These are phyloP conservation scores for Drosophila leontia DNA, from an alignment of 1,140 invertebrate genomes.

Conservation along the genomic window DNA sequence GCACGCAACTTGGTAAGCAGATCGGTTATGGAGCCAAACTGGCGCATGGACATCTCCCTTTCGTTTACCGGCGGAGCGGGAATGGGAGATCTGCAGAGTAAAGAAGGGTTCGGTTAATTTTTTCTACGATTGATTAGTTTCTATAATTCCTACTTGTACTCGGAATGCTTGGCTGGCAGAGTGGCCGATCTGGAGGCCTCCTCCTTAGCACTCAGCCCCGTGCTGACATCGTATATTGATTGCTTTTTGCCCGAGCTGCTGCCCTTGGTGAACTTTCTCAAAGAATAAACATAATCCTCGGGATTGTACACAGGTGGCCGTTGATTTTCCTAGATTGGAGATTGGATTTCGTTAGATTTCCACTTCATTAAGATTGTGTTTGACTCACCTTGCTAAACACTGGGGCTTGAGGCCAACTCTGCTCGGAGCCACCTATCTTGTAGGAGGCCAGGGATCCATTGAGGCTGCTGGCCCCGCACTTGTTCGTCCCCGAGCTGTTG, in stretches of 20 bases:
- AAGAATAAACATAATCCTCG: constrained; percentile 91
- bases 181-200: constrained; percentile 67
- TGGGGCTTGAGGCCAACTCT: constrained; percentile 79
- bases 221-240: constrained; percentile 80
- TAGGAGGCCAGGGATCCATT: constrained; percentile 81
- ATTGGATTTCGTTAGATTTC: background rate
- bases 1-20: constrained; percentile 94
- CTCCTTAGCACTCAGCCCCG: constrained; percentile 40
- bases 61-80: constrained; percentile 86
- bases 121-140: background rate
- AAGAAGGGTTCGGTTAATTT: background rate
- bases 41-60: constrained; percentile 93
- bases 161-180: constrained; percentile 77
- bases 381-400: constrained; percentile 72
- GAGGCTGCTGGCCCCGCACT: constrained; percentile 75
- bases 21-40: constrained; percentile 94
- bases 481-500: constrained; percentile 56
- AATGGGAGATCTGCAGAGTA: constrained; percentile 85
- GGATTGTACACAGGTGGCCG: constrained; percentile 94
- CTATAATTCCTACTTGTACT: constrained; percentile 70
- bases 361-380: background rate
- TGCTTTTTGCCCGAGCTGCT: constrained; percentile 62
- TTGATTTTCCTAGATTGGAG: constrained; percentile 89
- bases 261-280: constrained; percentile 91
- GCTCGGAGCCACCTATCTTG: constrained; percentile 80